phyloP scores from a whole-genome alignment of 2,888 invertebrate genomes.

The Graphium colonna region DNA sequence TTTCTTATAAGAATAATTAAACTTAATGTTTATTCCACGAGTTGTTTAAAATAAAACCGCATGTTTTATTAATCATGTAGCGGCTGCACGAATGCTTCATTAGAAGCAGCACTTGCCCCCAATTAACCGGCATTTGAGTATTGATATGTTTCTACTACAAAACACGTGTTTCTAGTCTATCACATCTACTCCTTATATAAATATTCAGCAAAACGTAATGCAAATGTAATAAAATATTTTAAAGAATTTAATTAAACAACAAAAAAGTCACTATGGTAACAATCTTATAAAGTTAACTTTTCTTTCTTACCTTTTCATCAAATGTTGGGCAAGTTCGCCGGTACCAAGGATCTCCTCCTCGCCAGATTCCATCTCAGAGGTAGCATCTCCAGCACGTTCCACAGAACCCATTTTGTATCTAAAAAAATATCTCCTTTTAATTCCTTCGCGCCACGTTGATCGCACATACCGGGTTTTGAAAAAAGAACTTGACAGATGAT shows the following conservation, averaged over 20 bases:
- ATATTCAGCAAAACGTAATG: neutral
- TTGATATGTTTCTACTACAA: neutral
- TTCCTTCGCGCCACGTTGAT: constrained; percentile 67
- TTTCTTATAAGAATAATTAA: too few species aligned
- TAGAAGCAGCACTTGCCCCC: constrained; percentile 16
- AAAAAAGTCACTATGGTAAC: constrained; percentile 19
- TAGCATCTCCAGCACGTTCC: constrained; percentile 83
- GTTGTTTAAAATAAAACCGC: neutral
- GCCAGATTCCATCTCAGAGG: constrained; percentile 83
- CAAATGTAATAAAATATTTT: neutral
- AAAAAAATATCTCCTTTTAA: constrained; percentile 44
- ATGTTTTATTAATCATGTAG: neutral
- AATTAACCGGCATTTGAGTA: constrained; percentile 13
- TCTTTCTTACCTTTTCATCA: constrained; percentile 63
- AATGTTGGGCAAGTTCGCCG: constrained; percentile 68
- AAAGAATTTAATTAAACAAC: constrained; percentile 6
- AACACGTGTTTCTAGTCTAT: constrained; percentile 18
- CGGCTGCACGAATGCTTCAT: neutral
- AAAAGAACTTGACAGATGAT: constrained; percentile 21
- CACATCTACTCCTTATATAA: neutral
- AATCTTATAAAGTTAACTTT: neutral
- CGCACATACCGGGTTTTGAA: constrained; percentile 27
- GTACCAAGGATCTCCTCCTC: constrained; percentile 82
- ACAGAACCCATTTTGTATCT: constrained; percentile 82
- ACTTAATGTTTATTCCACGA: too few species aligned